A percentile compares a stretch with the other conserved stretches of the same genome.
phyloP scores from a whole-genome alignment of 2,888 invertebrate genomes.

The Trachelus iudaicus region DNA sequence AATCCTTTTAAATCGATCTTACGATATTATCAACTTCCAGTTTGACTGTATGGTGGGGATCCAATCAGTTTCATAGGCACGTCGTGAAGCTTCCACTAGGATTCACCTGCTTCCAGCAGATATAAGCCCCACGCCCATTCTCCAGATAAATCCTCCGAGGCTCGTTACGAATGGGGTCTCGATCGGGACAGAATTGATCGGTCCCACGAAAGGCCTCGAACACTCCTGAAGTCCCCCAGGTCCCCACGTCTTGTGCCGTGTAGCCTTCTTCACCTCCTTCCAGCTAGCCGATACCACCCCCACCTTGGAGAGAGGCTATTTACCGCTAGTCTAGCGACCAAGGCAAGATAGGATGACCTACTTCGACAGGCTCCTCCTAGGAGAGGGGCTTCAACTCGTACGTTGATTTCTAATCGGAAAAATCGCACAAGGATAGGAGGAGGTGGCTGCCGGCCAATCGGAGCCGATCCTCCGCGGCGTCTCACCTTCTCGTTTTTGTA shows the following conservation, averaged over 20 bases:
- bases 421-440: conserved; percentile 47
- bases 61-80: conserved; percentile 27
- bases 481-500: conserved; percentile 36
- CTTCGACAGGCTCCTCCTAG: conserved; percentile 63
- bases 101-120: conserved; percentile 37
- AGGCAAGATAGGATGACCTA: conserved; percentile 63
- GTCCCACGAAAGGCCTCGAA: neutral
- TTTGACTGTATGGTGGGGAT: neutral
- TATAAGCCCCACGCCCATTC: neutral
- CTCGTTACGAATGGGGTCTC: neutral
- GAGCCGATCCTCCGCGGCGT: conserved; percentile 32
- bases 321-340: conserved; percentile 47
- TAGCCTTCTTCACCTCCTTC: neutral
- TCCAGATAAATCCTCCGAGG: neutral
- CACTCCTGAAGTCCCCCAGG: neutral
- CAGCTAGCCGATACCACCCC: conserved; percentile 35
- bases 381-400: conserved; percentile 58
- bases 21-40: neutral
- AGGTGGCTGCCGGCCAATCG: conserved; percentile 40
- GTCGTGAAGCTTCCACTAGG: conserved; percentile 37
- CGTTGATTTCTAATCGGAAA: conserved; percentile 62
- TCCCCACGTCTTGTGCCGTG: neutral
- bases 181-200: neutral
- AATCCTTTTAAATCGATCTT: neutral
- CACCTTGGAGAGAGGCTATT: conserved; percentile 48